Base-by-base conservation (phyloP, 2,113 vertebrate species). In the Coptodon rendalli region DNA sequence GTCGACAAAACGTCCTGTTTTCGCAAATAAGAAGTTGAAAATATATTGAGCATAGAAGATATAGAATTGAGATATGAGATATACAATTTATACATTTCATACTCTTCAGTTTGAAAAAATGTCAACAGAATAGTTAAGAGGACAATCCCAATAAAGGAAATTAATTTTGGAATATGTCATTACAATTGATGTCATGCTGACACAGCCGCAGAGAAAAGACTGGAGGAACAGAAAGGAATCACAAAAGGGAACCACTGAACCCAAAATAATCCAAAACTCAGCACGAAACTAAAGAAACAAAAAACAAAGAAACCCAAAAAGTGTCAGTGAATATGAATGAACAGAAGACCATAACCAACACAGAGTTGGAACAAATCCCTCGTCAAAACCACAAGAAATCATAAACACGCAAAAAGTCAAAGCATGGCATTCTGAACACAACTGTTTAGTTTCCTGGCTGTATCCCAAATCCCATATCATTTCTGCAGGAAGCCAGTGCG, bases 391-490 rank as follows among this genome's bases (percentile, higher is more conserved):
- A 24, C 63, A 24, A 68, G 36, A 2, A 0, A 68, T 40, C 36
- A 40, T 38, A 66, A 13, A 22, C 19, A 3, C 3, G 1, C 19
- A 66, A 66, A 66, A 38, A 66, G 19, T 66, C 1, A 66, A 38
- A 66, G 6, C 61, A 66, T 66, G 19, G 2, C 0, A 2, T 13
- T 66, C 19, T 38, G 10, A 66, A 66, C 61, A 22, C 97, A 96
- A 5, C 97, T 97, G 94, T 98, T 98, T 79, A 98, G 97, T 94
- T 97, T 98, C 85, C 95, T 97, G 0, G 97, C 98, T 0, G 98
- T 99, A 90, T 99, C 96, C 98, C 98, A 99, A 85, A 99, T 97
- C 54, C 98, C 97, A 0, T 96, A 95, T 61, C 97, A 98, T 0
- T 96, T 96, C 90, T 97, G 96, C 82, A 98, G 93, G 19, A 98